These are phyloP conservation scores for Kuschelorhynchus macadamiae DNA, from an alignment of 2,888 invertebrate genomes.

Conservation along the genomic window DNA sequence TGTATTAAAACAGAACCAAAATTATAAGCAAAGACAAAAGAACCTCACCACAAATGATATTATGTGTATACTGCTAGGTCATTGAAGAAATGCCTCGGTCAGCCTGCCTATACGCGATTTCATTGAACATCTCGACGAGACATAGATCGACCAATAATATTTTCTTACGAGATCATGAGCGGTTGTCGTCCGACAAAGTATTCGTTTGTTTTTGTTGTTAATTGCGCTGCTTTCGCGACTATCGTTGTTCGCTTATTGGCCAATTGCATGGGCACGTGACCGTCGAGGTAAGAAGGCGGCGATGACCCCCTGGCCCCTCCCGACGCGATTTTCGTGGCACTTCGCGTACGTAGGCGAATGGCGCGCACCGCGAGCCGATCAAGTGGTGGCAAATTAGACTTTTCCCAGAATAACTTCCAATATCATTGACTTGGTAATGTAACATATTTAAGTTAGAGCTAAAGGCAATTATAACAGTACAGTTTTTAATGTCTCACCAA, in stretches of 20 bases:
- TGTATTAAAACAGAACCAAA: no score
- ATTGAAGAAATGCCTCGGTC: no score
- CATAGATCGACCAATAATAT: not conserved
- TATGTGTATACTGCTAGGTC: no score
- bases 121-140: not conserved
- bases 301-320: conserved; percentile 7
- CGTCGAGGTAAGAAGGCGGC: conserved; percentile 27
- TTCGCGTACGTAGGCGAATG: not conserved
- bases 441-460: no score
- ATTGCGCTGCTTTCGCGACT: conserved; percentile 22
- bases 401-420: no score
- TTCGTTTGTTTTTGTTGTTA: conserved; percentile 28
- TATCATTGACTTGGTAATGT: no score
- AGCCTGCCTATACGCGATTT: no score
- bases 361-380: not conserved
- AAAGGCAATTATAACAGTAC: no score
- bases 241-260: conserved; percentile 19
- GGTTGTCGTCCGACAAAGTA: not conserved
- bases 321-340: not conserved
- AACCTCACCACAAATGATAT: no score
- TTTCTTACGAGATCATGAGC: conserved; percentile 3
- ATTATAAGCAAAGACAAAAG: no score
- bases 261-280: conserved; percentile 17
- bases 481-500: no score
- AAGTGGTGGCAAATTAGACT: not conserved